Conservation (phyloP, 2,888 invertebrate genomes). For the Melanargia galathea region DNA sequence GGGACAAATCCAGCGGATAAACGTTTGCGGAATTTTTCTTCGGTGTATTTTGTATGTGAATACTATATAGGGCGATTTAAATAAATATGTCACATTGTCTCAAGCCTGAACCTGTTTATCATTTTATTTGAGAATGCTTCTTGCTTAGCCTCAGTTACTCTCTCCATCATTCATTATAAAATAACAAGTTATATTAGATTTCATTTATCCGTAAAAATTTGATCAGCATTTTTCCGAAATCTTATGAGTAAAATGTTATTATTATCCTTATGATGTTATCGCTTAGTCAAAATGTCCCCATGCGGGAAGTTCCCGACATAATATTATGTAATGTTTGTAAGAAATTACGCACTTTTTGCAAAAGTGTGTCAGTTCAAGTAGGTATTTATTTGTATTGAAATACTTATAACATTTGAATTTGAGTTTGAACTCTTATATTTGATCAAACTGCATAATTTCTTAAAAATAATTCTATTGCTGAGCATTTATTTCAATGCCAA, state of each 20-base stretch:
- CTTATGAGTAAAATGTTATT: not conserved
- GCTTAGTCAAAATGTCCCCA: not conserved
- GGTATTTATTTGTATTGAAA: not conserved
- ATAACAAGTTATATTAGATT: too few relatives aligned
- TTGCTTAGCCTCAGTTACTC: too few relatives aligned
- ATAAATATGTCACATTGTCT: too few relatives aligned
- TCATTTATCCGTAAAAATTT: not conserved
- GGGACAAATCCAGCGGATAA: too few relatives aligned
- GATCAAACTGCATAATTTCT: not conserved
- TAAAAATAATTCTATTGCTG: not conserved
- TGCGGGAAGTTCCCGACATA: not conserved
- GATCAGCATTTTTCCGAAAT: not conserved
- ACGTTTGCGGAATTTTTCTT: too few relatives aligned
- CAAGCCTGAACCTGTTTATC: too few relatives aligned
- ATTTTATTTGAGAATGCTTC: too few relatives aligned
- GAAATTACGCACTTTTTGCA: not conserved
- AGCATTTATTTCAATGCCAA: not conserved
- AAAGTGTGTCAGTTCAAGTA: not conserved
- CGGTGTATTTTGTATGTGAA: too few relatives aligned
- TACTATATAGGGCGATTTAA: too few relatives aligned
- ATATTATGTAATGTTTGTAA: too few relatives aligned
- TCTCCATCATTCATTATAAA: too few relatives aligned
- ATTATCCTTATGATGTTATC: slow-evolving; percentile 2
- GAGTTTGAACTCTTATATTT: too few relatives aligned
- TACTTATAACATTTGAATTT: not conserved